Conservation (phyloP, 92 coral and sea anemone genomes). For the Plumapathes pennacea region DNA sequence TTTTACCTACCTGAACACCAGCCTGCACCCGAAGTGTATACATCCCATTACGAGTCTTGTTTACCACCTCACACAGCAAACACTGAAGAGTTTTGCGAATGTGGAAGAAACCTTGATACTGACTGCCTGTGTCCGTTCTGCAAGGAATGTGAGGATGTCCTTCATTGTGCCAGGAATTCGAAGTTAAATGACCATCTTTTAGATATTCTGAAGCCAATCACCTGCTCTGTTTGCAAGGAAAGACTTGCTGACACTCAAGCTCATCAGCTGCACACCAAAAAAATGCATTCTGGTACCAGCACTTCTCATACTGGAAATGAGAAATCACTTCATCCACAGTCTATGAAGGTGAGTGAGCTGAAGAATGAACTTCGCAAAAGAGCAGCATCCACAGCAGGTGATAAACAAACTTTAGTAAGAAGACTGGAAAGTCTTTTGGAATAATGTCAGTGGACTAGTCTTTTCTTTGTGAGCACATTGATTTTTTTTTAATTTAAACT, state of each 20-base stretch:
- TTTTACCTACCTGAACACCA: conserved; percentile 47
- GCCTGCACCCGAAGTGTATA: conserved; percentile 40
- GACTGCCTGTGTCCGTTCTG: neutral
- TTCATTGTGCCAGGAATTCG: neutral
- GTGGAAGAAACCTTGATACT: conserved; percentile 37
- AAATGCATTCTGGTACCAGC: too few species aligned
- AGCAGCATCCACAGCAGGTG: neutral
- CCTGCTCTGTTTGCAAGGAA: neutral
- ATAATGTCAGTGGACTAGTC: too few species aligned
- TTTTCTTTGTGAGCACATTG: too few species aligned
- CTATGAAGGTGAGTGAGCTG: neutral
- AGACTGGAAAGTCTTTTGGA: neutral
- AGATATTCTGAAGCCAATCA: neutral
- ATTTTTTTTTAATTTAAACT: too few species aligned
- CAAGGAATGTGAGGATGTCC: neutral
- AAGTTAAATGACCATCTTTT: neutral
- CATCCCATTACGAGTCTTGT: conserved; percentile 46
- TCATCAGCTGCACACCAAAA: neutral
- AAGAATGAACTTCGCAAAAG: neutral
- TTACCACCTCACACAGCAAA: conserved; percentile 51
- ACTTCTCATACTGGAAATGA: too few species aligned
- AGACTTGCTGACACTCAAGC: neutral
- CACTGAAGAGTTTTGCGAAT: conserved; percentile 29
- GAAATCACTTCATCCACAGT: neutral
- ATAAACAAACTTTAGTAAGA: neutral